A percentile compares a stretch with the other conserved stretches of the same genome.
Evolutionary conservation across 2,797 vertebrate species (phyloP).

Genomic region (Phataginus tricuspis): DNA sequence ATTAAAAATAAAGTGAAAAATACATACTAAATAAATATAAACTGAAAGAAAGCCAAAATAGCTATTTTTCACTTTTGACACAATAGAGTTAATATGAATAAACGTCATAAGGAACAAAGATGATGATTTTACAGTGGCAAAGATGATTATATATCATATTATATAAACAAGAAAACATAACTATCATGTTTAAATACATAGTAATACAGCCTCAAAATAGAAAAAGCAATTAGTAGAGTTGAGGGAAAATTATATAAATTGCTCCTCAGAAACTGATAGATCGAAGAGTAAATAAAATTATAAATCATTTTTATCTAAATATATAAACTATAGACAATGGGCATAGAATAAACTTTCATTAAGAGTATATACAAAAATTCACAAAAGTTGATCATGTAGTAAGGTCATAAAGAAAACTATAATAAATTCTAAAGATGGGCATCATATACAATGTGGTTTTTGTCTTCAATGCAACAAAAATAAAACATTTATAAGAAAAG

Average conservation of each 20-base stretch:
- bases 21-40: not conserved
- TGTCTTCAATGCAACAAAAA: not conserved
- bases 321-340: not conserved
- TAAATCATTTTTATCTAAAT: slow-evolving; percentile 7
- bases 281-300: not conserved
- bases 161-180: not conserved
- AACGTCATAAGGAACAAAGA: not conserved
- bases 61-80: not conserved
- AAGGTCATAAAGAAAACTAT: not conserved
- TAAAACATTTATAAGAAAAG: not conserved
- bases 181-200: not conserved
- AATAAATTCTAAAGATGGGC: not conserved
- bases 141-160: not conserved
- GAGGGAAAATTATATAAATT: not conserved
- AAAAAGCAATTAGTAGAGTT: not conserved
- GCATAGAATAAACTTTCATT: not conserved
- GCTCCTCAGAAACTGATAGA: not conserved
- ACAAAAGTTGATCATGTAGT: not conserved
- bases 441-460: not conserved
- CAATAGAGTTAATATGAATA: not conserved
- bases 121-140: not conserved
- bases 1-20: not conserved
- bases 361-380: not conserved
- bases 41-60: not conserved
- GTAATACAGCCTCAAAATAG: not conserved